Percentiles rank a stretch among this genome's conserved stretches.
These are phyloP conservation scores for Raja brachyura DNA, from an alignment of 2,113 vertebrate species.

Conservation along the genomic window DNA sequence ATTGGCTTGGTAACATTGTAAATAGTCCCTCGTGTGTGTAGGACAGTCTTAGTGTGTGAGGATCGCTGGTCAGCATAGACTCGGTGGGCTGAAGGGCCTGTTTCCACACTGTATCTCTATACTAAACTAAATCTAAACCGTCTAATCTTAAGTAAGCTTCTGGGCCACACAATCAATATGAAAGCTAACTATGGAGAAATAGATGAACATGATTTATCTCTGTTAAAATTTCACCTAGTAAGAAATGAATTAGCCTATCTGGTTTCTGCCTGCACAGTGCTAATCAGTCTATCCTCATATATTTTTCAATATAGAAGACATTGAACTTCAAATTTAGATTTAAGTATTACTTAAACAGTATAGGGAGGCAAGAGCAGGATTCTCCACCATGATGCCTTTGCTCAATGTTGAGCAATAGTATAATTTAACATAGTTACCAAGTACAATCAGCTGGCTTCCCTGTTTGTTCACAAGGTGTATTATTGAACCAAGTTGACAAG, in stretches of 20 bases:
- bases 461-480: neutral
- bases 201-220: neutral
- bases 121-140: too few species aligned
- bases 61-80: too few species aligned
- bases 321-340: neutral
- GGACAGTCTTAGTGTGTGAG: too few species aligned
- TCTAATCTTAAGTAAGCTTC: neutral
- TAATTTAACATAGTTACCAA: neutral
- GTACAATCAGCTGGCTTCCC: neutral
- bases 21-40: too few species aligned
- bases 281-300: neutral
- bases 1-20: too few species aligned
- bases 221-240: neutral
- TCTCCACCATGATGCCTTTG: too few species aligned
- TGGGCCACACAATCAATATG: conserved; percentile 10
- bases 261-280: neutral
- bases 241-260: neutral
- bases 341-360: neutral
- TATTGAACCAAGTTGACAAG: neutral
- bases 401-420: too few species aligned
- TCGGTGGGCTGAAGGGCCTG: too few species aligned
- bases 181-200: neutral
- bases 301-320: neutral
- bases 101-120: too few species aligned
- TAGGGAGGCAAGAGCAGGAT: too few species aligned